Percentiles rank a stretch among this genome's conserved stretches.
Conservation (phyloP, 2,113 vertebrate species). For the Garra rufa region DNA sequence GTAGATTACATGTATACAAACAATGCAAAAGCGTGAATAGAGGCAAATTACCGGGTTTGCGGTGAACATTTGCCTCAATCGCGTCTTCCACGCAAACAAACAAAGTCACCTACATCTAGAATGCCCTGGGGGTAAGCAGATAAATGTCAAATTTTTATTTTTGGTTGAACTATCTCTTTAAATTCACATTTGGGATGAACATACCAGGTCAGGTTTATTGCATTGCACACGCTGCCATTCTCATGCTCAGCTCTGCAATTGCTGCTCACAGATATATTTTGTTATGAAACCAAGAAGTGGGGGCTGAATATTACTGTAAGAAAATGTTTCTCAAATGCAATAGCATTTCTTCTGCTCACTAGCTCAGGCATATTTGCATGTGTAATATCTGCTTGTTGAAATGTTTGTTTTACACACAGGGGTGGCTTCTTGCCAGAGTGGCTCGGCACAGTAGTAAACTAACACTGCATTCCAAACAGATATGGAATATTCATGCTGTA, state of each 20-base stretch:
- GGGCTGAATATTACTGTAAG: background rate
- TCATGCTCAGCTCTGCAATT: background rate
- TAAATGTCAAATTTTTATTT: too few relatives aligned
- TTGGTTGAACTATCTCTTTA: too few relatives aligned
- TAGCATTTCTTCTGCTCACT: constrained; percentile 1
- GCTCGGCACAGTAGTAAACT: constrained; percentile 21
- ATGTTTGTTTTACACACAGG: constrained; percentile 52
- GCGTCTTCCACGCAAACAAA: too few relatives aligned
- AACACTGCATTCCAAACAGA: constrained; percentile 42
- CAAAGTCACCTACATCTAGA: too few relatives aligned
- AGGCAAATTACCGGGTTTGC: too few relatives aligned
- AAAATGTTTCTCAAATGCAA: background rate
- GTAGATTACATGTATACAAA: too few relatives aligned
- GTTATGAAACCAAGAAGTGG: background rate
- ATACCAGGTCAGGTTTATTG: background rate
- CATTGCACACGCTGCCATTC: background rate
- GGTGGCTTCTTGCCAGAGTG: constrained; percentile 42
- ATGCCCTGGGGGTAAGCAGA: too few relatives aligned
- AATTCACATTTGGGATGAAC: too few relatives aligned
- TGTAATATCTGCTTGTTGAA: constrained; percentile 45
- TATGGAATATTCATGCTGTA: constrained; percentile 35
- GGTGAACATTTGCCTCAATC: too few relatives aligned
- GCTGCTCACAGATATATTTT: background rate
- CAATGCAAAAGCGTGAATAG: too few relatives aligned
- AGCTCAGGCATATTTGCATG: constrained; percentile 38